Conservation (phyloP, 2,797 vertebrate genomes). For the Mallotus villosus region DNA sequence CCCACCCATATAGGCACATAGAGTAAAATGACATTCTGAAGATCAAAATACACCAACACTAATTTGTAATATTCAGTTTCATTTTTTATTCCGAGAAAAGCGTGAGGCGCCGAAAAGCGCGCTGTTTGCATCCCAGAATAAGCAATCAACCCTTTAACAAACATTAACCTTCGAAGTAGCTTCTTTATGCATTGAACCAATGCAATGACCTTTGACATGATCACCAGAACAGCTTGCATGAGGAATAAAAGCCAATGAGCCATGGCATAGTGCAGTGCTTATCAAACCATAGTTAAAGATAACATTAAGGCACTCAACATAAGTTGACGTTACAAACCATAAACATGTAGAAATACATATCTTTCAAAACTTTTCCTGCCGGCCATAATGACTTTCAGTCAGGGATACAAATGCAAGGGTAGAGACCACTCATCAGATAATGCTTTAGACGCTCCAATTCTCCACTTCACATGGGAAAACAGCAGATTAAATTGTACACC, state of each 20-base stretch:
- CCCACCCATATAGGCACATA: too few relatives aligned
- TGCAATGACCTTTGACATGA: too few relatives aligned
- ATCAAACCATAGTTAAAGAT: slow-evolving; percentile 9
- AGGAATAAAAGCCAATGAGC: slow-evolving; percentile 5
- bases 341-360: slow-evolving; percentile 1
- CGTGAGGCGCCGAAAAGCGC: too few relatives aligned
- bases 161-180: not conserved
- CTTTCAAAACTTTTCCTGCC: too few relatives aligned
- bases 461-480: not conserved
- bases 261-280: too few relatives aligned
- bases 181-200: not conserved
- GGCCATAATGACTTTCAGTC: not conserved
- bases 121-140: too few relatives aligned
- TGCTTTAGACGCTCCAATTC: too few relatives aligned
- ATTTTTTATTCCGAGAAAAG: too few relatives aligned
- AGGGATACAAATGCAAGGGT: not conserved
- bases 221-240: slow-evolving; percentile 15
- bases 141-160: not conserved
- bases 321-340: slow-evolving; percentile 1
- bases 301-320: slow-evolving; percentile 63
- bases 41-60: too few relatives aligned
- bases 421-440: not conserved
- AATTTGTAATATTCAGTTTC: too few relatives aligned
- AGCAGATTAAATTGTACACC: slow-evolving; percentile 48
- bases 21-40: too few relatives aligned